Percentiles rank a stretch among this genome's conserved stretches.
Evolutionary conservation across 2,797 vertebrate genomes (phyloP).

Genomic region (Chelon labrosus): DNA sequence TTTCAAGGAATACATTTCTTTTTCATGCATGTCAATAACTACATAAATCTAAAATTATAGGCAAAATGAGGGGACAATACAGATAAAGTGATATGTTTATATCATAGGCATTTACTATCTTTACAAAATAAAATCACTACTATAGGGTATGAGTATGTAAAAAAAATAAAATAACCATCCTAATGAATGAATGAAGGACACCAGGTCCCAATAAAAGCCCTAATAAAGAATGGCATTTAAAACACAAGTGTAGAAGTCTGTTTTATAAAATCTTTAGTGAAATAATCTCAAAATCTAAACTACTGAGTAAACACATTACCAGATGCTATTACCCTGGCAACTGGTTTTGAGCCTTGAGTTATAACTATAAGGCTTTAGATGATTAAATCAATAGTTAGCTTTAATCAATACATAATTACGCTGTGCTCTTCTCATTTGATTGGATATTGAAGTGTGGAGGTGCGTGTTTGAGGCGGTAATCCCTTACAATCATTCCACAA

Average conservation of each 20-base stretch:
- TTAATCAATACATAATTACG: slow-evolving; percentile 84
- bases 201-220: too few species aligned
- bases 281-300: slow-evolving; percentile 46
- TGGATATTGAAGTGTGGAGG: slow-evolving; percentile 59
- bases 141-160: slow-evolving; percentile 15
- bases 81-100: neutral
- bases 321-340: slow-evolving; percentile 41
- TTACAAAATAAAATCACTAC: neutral
- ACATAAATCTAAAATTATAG: neutral
- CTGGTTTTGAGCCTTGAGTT: slow-evolving; percentile 62
- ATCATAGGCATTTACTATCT: neutral
- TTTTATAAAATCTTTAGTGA: slow-evolving; percentile 19
- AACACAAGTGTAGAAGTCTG: too few species aligned
- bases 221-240: too few species aligned
- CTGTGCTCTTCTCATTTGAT: slow-evolving; percentile 63
- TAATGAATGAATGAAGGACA: too few species aligned
- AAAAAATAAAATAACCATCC: slow-evolving; percentile 7
- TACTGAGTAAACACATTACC: slow-evolving; percentile 53
- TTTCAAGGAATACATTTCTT: slow-evolving; percentile 43
- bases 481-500: slow-evolving; percentile 40
- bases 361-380: slow-evolving; percentile 59
- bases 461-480: slow-evolving; percentile 45
- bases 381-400: slow-evolving; percentile 77
- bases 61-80: neutral
- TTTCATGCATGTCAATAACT: slow-evolving; percentile 19